Conservation (phyloP, 2,113 vertebrate species). For the Anhinga anhinga region DNA sequence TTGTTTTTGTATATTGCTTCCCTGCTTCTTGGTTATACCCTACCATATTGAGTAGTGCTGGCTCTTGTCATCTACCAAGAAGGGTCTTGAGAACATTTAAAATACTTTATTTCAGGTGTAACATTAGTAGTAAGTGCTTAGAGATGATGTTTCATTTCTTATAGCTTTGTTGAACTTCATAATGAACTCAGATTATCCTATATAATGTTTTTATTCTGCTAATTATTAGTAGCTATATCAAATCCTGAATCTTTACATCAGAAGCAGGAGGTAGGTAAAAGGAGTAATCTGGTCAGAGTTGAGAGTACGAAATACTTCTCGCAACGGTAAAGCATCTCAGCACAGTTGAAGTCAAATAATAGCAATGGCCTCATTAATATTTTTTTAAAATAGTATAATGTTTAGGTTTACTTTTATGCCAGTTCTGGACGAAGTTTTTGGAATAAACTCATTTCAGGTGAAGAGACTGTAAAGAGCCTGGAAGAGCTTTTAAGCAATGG, state of each 20-base stretch:
- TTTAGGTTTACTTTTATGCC: background rate
- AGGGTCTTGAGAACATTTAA: background rate
- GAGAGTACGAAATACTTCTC: background rate
- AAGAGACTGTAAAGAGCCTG: background rate
- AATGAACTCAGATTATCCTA: background rate
- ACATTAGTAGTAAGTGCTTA: background rate
- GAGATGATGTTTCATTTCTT: background rate
- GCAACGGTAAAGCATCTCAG: background rate
- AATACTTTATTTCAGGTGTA: background rate
- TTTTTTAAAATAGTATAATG: background rate
- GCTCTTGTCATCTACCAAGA: background rate
- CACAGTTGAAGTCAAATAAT: background rate
- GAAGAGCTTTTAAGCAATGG: background rate
- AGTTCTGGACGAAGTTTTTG: background rate
- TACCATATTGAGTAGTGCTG: background rate
- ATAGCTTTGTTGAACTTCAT: background rate
- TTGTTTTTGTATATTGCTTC: background rate
- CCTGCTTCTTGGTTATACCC: background rate
- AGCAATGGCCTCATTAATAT: background rate
- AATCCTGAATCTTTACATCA: background rate
- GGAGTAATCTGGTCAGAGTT: background rate
- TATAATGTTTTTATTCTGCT: background rate
- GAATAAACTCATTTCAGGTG: background rate
- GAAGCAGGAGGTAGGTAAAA: background rate
- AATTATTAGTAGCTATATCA: background rate